These are phyloP conservation scores for Hippocampus comes DNA, from an alignment of 2,113 vertebrate species.

Conservation along the genomic window DNA sequence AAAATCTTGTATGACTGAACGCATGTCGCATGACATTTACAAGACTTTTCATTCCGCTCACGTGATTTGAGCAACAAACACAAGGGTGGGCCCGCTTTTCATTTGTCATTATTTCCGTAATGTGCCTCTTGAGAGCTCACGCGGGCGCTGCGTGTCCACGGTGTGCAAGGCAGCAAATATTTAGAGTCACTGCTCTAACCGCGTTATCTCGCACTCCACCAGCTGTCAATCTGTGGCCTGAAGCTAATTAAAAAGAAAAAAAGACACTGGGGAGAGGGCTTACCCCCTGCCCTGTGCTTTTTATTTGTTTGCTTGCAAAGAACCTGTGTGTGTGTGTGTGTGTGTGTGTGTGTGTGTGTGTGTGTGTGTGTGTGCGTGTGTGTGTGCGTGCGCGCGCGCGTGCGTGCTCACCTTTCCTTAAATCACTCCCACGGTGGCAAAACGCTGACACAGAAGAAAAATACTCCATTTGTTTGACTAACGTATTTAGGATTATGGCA, in stretches of 20 bases:
- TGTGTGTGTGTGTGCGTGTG: conserved; percentile 21
- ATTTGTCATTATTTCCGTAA: conserved; percentile 31
- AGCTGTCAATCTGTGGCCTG: conserved; percentile 65
- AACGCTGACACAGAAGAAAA: conserved; percentile 56
- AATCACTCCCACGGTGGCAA: conserved; percentile 68
- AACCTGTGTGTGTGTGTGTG: conserved; percentile 29
- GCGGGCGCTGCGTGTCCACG: conserved; percentile 38
- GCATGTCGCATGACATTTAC: neutral
- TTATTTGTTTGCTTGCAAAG: conserved; percentile 67
- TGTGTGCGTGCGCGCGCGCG: conserved; percentile 43
- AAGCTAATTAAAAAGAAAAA: conserved; percentile 72
- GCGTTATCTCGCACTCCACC: conserved; percentile 55
- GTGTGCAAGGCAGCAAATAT: conserved; percentile 71
- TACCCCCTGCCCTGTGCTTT: conserved; percentile 23
- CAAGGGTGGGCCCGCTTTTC: conserved; percentile 26
- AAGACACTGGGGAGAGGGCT: neutral
- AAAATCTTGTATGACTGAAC: too few relatives aligned
- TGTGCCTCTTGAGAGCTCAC: conserved; percentile 46
- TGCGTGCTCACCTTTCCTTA: conserved; percentile 52
- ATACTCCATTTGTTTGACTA: neutral
- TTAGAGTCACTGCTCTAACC: conserved; percentile 73
- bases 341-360: conserved; percentile 10
- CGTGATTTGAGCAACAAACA: conserved; percentile 24
- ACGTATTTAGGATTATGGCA: neutral
- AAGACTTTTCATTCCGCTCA: neutral